Percentiles rank a stretch among this genome's conserved stretches.
Evolutionary conservation across 2,797 vertebrate species (phyloP).

Genomic region (Tachyglossus aculeatus): DNA sequence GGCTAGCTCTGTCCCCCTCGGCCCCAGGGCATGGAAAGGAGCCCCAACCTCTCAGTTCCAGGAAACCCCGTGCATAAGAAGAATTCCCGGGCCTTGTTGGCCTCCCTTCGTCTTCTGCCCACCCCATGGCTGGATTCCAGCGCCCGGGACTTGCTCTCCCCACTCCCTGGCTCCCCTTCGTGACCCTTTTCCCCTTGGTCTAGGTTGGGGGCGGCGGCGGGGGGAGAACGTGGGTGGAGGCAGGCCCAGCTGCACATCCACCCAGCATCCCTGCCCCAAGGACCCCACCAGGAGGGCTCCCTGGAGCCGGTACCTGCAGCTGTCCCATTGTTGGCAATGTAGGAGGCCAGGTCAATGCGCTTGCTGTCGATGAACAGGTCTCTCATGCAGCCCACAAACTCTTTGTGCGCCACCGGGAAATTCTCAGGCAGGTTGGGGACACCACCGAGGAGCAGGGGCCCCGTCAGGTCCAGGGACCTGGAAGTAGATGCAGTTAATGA

Average conservation of each 20-base stretch:
- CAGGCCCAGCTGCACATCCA: too few relatives aligned
- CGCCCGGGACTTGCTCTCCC: too few relatives aligned
- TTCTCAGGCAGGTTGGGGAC: slow-evolving; percentile 96
- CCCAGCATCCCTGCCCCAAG: too few relatives aligned
- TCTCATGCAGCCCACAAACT: slow-evolving; percentile 96
- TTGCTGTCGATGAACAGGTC: slow-evolving; percentile 94
- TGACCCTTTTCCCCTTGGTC: not conserved
- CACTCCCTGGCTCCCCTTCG: not conserved
- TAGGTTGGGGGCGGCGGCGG: not conserved
- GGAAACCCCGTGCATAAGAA: too few relatives aligned
- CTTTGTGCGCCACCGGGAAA: slow-evolving; percentile 89
- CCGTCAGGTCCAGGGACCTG: slow-evolving; percentile 83
- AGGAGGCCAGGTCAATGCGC: slow-evolving; percentile 90
- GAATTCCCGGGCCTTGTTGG: too few relatives aligned
- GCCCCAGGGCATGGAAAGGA: not conserved
- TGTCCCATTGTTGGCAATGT: slow-evolving; percentile 95
- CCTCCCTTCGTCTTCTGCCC: too few relatives aligned
- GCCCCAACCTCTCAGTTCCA: not conserved
- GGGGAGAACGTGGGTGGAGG: not conserved
- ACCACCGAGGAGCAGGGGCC: slow-evolving; percentile 88
- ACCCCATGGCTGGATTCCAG: too few relatives aligned
- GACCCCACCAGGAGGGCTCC: too few relatives aligned
- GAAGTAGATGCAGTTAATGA: slow-evolving; percentile 21
- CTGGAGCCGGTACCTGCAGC: slow-evolving; percentile 79
- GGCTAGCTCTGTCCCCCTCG: not conserved